Conservation (phyloP, 2,113 vertebrate genomes). For the Fulmarus glacialis region DNA sequence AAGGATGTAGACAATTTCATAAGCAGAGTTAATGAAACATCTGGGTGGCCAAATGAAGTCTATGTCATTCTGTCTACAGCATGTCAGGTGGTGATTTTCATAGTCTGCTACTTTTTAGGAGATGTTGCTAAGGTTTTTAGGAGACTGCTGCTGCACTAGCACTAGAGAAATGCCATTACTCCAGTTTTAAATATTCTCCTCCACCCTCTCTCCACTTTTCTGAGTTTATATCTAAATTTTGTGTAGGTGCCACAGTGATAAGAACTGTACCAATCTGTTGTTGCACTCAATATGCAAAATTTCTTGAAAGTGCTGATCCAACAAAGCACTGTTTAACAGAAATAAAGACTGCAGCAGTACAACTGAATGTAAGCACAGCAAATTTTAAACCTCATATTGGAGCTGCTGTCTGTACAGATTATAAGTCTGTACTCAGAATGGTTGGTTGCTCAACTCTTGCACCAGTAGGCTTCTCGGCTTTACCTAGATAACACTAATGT, state of each 20-base stretch:
- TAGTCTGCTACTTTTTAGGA: background rate
- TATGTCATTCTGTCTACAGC: background rate
- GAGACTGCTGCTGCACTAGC: background rate
- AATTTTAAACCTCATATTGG: background rate
- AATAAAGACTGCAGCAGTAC: background rate
- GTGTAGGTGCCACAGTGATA: background rate
- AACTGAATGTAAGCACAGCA: background rate
- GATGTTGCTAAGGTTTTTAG: too few species aligned
- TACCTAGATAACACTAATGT: background rate
- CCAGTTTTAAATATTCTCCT: background rate
- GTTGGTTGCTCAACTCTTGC: background rate
- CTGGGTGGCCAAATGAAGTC: background rate
- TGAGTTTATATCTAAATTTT: background rate
- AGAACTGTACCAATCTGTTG: background rate
- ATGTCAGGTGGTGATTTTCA: background rate
- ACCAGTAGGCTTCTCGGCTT: background rate
- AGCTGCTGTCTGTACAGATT: background rate
- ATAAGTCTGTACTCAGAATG: background rate
- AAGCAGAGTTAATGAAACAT: background rate
- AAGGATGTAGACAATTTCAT: background rate
- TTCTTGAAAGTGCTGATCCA: background rate
- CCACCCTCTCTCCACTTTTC: background rate
- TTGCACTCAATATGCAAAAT: background rate
- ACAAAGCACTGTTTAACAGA: background rate
- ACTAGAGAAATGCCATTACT: background rate